Percentiles rank a stretch among this genome's conserved stretches.
These are phyloP conservation scores for Disparrhopalites patrizii DNA, from an alignment of 2,888 invertebrate species.

Conservation along the genomic window DNA sequence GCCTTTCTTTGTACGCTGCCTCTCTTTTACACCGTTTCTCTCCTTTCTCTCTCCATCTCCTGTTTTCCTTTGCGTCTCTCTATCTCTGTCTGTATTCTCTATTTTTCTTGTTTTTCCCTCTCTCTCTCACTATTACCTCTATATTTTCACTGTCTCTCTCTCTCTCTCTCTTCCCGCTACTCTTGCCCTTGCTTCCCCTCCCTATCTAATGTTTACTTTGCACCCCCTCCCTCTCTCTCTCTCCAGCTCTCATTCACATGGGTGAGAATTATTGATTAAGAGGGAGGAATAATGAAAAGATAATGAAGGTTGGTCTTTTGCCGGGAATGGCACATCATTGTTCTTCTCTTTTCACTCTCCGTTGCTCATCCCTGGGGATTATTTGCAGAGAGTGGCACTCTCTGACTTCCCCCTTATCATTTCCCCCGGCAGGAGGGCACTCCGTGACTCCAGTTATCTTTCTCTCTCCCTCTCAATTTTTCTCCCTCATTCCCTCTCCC, in stretches of 20 bases:
- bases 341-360: conserved; percentile 16
- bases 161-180: no score
- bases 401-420: conserved; percentile 23
- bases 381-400: conserved; percentile 41
- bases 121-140: no score
- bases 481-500: conserved; percentile 13
- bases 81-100: no score
- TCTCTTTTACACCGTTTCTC: no score
- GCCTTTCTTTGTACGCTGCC: no score
- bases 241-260: background rate
- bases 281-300: conserved; percentile 47
- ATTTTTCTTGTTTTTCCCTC: no score
- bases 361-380: conserved; percentile 46
- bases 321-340: conserved; percentile 21
- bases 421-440: conserved; percentile 41
- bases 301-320: conserved; percentile 45
- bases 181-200: no score
- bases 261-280: conserved; percentile 46
- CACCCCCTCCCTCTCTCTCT: no score
- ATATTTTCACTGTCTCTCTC: no score
- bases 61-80: no score
- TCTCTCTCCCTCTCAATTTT: conserved; percentile 35
- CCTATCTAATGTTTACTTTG: no score
- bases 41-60: no score
- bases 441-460: conserved; percentile 40